Evolutionary conservation across 1,140 invertebrate species (phyloP).

Genomic region (Drosophila repleta): DNA sequence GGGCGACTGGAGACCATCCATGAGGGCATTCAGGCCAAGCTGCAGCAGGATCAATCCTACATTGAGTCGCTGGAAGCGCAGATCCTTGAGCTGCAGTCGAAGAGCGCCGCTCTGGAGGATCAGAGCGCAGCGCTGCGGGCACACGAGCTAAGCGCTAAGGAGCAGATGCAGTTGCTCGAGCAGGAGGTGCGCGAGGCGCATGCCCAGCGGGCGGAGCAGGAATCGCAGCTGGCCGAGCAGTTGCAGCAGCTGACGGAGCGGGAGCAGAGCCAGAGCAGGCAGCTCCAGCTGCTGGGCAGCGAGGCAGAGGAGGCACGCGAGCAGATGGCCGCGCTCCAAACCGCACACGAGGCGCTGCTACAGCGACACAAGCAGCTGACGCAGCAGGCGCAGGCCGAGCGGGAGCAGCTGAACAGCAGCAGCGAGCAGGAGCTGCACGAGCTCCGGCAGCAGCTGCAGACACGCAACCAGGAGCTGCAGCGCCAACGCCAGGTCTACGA

Average conservation of each 20-base stretch:
- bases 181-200: slow-evolving; percentile 85
- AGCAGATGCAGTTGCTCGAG: slow-evolving; percentile 85
- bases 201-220: slow-evolving; percentile 85
- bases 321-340: slow-evolving; percentile 83
- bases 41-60: slow-evolving; percentile 89
- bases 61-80: slow-evolving; percentile 89
- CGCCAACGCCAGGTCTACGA: slow-evolving; percentile 85
- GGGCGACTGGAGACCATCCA: slow-evolving; percentile 67
- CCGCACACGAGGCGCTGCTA: slow-evolving; percentile 32
- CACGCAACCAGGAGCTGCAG: slow-evolving; percentile 85
- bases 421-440: slow-evolving; percentile 75
- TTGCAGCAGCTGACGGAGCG: slow-evolving; percentile 85
- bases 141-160: slow-evolving; percentile 85
- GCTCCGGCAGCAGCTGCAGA: slow-evolving; percentile 79
- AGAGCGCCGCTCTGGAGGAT: slow-evolving; percentile 86
- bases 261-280: slow-evolving; percentile 85
- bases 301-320: slow-evolving; percentile 86
- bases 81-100: slow-evolving; percentile 86
- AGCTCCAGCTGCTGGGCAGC: slow-evolving; percentile 84
- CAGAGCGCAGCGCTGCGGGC: slow-evolving; percentile 85
- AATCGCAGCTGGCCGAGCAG: slow-evolving; percentile 85
- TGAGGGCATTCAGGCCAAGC: slow-evolving; percentile 86
- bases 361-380: slow-evolving; percentile 27
- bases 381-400: slow-evolving; percentile 34
- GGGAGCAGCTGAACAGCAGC: slow-evolving; percentile 49